phyloP scores from a whole-genome alignment of 2,113 vertebrate genomes.

The Climacteris rufus region DNA sequence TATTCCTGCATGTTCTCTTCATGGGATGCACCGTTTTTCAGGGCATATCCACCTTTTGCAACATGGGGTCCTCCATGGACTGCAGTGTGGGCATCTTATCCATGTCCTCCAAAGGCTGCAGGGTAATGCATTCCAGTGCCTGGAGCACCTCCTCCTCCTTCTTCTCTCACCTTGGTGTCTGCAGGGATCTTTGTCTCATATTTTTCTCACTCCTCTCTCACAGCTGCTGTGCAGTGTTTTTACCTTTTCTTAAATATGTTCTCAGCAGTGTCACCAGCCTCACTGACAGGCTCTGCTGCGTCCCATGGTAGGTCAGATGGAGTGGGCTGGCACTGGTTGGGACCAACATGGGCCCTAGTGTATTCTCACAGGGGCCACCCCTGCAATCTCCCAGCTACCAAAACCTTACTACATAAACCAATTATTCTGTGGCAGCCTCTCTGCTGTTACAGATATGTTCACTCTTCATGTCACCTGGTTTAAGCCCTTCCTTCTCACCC shows the following conservation, averaged over 20 bases:
- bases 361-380: neutral
- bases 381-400: neutral
- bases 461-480: neutral
- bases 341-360: rapidly evolving
- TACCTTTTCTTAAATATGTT: neutral
- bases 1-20: neutral
- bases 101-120: neutral
- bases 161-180: neutral
- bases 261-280: neutral
- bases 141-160: neutral
- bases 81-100: neutral
- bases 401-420: neutral
- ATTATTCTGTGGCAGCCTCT: neutral
- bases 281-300: rapidly evolving
- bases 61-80: neutral
- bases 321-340: neutral
- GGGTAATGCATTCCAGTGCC: neutral
- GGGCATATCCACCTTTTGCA: neutral
- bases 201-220: neutral
- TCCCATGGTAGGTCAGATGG: neutral
- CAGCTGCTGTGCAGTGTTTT: neutral
- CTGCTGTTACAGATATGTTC: neutral
- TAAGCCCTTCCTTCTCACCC: neutral
- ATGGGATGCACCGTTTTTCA: neutral
- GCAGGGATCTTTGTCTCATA: neutral